Evolutionary conservation across 2,888 invertebrate species (phyloP).

Genomic region (Omphaloscelis lunosa): DNA sequence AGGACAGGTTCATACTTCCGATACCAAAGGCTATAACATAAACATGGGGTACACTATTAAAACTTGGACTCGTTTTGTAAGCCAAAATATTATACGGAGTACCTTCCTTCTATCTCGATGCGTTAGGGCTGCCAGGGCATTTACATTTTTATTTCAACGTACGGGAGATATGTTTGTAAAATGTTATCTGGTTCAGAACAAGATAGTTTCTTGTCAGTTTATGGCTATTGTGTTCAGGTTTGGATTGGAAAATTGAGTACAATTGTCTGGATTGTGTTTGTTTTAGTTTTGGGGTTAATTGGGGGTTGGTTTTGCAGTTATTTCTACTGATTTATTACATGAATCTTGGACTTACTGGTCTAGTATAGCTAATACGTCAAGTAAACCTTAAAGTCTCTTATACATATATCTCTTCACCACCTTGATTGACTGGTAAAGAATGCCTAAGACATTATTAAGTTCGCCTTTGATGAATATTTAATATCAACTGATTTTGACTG

Average conservation of each 20-base stretch:
- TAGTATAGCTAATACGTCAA: not conserved
- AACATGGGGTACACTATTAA: conserved; percentile 90
- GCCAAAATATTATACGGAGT: conserved; percentile 90
- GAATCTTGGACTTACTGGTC: not conserved
- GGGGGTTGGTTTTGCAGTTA: not conserved
- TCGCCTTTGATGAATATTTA: too few species aligned
- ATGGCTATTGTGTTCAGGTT: conserved; percentile 37
- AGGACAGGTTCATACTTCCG: conserved; percentile 79
- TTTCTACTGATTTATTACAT: not conserved
- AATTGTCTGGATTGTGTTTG: conserved; percentile 13
- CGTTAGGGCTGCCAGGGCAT: conserved; percentile 85
- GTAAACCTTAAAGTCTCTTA: not conserved
- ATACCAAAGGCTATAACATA: conserved; percentile 85
- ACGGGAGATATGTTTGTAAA: conserved; percentile 72
- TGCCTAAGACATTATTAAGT: not conserved
- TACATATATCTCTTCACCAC: not conserved
- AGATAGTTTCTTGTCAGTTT: conserved; percentile 67
- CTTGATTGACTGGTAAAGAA: too few species aligned
- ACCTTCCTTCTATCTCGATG: conserved; percentile 86
- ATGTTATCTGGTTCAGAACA: conserved; percentile 66
- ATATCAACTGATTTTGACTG: too few species aligned
- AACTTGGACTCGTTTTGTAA: conserved; percentile 90
- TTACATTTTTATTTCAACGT: conserved; percentile 85
- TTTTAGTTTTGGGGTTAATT: not conserved
- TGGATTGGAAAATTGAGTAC: conserved; percentile 38